These are phyloP conservation scores for Enteromius fasciolatus DNA, from an alignment of 2,797 vertebrate species.

Conservation along the genomic window DNA sequence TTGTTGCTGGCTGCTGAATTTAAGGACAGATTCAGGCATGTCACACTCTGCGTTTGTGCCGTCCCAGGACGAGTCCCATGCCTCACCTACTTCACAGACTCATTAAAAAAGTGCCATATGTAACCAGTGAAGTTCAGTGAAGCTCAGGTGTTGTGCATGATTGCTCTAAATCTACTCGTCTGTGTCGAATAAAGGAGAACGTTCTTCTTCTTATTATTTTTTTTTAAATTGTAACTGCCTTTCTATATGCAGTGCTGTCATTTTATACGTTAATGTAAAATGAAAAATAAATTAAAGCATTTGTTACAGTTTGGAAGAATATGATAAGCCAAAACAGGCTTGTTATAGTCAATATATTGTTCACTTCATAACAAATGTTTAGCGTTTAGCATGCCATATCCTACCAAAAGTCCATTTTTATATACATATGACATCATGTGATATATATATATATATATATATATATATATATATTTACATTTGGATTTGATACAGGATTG, in stretches of 20 bases:
- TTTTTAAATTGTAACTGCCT: constrained; percentile 6
- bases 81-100: constrained; percentile 14
- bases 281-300: background rate
- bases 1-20: constrained; percentile 27
- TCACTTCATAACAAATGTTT: background rate
- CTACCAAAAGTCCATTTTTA: constrained; percentile 27
- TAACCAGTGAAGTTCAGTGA: constrained; percentile 46
- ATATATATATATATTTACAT: constrained; percentile 27
- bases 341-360: constrained; percentile 18
- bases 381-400: constrained; percentile 21
- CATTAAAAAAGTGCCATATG: constrained; percentile 43
- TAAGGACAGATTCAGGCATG: constrained; percentile 2
- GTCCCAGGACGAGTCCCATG: background rate
- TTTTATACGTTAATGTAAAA: constrained; percentile 32
- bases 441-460: constrained; percentile 22
- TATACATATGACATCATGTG: constrained; percentile 32
- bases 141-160: constrained; percentile 10
- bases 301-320: constrained; percentile 10
- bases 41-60: background rate
- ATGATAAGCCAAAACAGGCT: constrained; percentile 1
- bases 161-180: constrained; percentile 14
- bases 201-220: background rate
- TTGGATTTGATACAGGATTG: constrained; percentile 32
- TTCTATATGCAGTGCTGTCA: constrained; percentile 30
- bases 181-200: constrained; percentile 29